phyloP scores from a whole-genome alignment of 2,888 invertebrate genomes.

The Drosophila nigricruria region DNA sequence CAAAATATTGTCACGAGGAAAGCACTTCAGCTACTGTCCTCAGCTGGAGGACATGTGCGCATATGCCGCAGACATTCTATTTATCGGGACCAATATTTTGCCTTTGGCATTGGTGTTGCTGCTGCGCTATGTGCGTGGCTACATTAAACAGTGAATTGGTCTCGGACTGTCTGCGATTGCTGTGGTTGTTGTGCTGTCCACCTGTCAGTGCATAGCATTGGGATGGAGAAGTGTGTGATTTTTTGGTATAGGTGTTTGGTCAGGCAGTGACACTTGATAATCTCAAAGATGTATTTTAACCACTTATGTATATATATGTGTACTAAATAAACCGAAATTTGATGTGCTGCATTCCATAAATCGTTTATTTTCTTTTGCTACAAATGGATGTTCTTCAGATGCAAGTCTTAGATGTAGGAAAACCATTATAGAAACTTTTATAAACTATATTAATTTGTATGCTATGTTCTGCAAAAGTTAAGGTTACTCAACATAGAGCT shows the following conservation, averaged over 20 bases:
- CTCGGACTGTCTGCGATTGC: background rate
- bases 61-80: constrained; percentile 23
- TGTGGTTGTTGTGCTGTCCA: constrained; percentile 35
- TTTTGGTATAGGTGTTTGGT: constrained; percentile 46
- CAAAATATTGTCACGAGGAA: constrained; percentile 83
- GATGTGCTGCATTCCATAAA: background rate
- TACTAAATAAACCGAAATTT: constrained; percentile 33
- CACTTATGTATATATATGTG: constrained; percentile 25
- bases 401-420: too few relatives aligned
- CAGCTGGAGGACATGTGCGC: constrained; percentile 80
- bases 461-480: too few relatives aligned
- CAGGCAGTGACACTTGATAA: constrained; percentile 68
- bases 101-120: constrained; percentile 32
- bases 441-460: too few relatives aligned
- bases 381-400: too few relatives aligned
- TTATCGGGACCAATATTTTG: constrained; percentile 21
- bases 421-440: too few relatives aligned
- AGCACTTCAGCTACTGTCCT: constrained; percentile 84
- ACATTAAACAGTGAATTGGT: constrained; percentile 37
- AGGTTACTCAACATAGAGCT: too few relatives aligned
- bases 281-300: constrained; percentile 24
- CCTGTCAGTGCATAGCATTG: constrained; percentile 72
- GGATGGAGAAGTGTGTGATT: constrained; percentile 46
- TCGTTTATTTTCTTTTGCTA: background rate
- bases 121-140: constrained; percentile 24